phyloP scores from a whole-genome alignment of 2,113 vertebrate genomes.

The Eurypyga helias region DNA sequence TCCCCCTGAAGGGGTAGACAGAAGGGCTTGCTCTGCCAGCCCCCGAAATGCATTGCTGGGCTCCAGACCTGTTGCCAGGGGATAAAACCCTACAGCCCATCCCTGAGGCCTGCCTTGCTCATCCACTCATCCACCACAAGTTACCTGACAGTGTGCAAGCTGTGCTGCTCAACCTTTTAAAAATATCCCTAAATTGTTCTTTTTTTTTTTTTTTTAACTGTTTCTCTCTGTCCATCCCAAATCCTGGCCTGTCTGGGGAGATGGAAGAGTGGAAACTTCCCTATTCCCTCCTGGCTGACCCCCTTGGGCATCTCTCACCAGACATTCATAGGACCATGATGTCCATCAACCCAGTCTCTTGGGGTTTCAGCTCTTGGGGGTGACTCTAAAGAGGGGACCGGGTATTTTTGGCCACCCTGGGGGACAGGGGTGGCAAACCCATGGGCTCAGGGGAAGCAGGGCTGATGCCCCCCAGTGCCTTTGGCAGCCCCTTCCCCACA shows the following conservation, averaged over 20 bases:
- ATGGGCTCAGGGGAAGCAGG: not conserved
- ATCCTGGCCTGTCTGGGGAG: not conserved
- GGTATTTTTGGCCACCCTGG: not conserved
- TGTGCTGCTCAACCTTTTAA: not conserved
- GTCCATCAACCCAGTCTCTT: not conserved
- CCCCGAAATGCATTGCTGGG: not conserved
- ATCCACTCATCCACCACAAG: not conserved
- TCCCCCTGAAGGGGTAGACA: not conserved
- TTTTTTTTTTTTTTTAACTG: not conserved
- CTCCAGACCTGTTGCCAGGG: not conserved
- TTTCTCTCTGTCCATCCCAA: not conserved
- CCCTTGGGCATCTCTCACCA: not conserved
- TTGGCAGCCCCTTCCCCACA: not conserved
- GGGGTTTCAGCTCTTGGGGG: not conserved
- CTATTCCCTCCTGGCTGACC: not conserved
- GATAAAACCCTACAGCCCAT: not conserved
- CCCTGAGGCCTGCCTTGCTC: not conserved
- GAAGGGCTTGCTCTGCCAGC: not conserved
- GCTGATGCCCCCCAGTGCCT: not conserved
- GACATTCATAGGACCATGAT: fast-evolving
- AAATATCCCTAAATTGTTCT: not conserved
- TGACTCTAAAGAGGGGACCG: fast-evolving
- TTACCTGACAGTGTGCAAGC: fast-evolving
- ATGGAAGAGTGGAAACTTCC: fast-evolving
- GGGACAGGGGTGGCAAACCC: not conserved